Base-by-base conservation (phyloP, 1,140 invertebrate genomes). In the Zophobas atratus region DNA sequence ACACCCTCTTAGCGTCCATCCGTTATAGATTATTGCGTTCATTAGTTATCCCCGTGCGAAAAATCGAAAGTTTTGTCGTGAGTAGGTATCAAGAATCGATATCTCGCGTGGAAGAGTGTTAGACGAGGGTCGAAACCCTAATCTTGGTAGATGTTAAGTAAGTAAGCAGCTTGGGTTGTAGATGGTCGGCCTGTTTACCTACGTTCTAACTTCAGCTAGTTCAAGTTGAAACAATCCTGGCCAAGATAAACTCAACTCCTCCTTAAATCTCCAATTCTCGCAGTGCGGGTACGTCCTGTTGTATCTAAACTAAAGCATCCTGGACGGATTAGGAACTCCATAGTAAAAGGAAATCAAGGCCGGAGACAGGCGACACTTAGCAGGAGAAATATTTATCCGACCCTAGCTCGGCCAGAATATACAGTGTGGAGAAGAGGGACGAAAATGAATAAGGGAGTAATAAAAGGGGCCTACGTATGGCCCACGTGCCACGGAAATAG, bases 201-300 rank as follows among this genome's bases (percentile, higher is more conserved):
- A 76, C 73, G 77, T 57, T 75, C 76, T 73, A 80, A 80, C 79
- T 73, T 73, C 55, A 39, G 36, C 41, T 76, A 78, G 70, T 80
- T 70, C 77, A 78, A 78, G 77, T 80, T 80, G 77, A 72, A 78
- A 73, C 79, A 75, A 80, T 80, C 79, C 79, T 70, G 70, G 70
- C 71, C 63, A 80, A 80, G 79, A 80, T 80, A 80, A 80, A 80
- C 79, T 78, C 78, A 77, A 77, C 67, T 71, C 76, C 55, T 77
- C 63, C 55, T 77, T 70, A 73, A 77, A 70, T 77, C 70, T 70
- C 51, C 51, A 53, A 63, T 75, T 75, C 73, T 57, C 73, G 34
- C 41, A 70, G 49, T 57, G 55, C 51, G 70, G 49, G 70, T 72
- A 34, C 39, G 48, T 48, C n/a, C 33, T 67, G 60, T 67, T 67